Evolutionary conservation across 2,888 invertebrate species (phyloP).

Genomic region (Drosophila cracens): DNA sequence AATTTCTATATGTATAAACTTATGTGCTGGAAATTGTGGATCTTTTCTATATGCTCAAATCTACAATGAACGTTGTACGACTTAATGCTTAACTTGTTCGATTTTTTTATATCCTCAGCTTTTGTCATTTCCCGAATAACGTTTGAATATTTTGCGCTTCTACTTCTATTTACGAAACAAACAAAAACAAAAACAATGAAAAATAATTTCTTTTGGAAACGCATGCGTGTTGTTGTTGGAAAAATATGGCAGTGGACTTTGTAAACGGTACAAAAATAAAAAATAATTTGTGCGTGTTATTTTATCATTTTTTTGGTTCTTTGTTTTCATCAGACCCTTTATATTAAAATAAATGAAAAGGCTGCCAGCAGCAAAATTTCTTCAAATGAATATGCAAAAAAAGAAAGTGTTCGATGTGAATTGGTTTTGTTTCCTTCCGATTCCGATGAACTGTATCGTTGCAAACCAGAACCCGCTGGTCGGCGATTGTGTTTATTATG

Average conservation of each 20-base stretch:
- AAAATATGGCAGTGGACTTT: conserved; percentile 70
- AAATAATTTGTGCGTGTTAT: conserved; percentile 51
- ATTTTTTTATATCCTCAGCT: conserved; percentile 12
- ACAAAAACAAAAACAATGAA: conserved; percentile 7
- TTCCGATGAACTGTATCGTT: conserved; percentile 40
- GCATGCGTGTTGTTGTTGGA: conserved; percentile 42
- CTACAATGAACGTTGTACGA: conserved; percentile 73
- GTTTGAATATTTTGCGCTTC: conserved; percentile 35
- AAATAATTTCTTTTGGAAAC: conserved; percentile 31
- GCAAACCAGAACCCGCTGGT: conserved; percentile 72
- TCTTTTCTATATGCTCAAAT: conserved; percentile 69
- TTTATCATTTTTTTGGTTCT: conserved; percentile 1
- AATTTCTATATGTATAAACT: conserved; percentile 70
- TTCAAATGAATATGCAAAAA: conserved; percentile 52
- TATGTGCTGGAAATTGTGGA: conserved; percentile 66
- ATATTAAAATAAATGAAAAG: conserved; percentile 36
- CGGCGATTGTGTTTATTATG: conserved; percentile 27
- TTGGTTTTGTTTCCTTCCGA: conserved; percentile 22
- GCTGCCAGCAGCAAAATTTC: conserved; percentile 71
- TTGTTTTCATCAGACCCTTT: conserved; percentile 5
- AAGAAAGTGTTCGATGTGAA: conserved; percentile 32
- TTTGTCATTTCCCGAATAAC: conserved; percentile 38
- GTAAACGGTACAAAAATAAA: conserved; percentile 62
- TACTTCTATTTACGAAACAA: conserved; percentile 12
- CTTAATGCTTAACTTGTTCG: conserved; percentile 47